These are phyloP conservation scores for Thalassophryne amazonica DNA, from an alignment of 2,797 vertebrate species.

Conservation along the genomic window DNA sequence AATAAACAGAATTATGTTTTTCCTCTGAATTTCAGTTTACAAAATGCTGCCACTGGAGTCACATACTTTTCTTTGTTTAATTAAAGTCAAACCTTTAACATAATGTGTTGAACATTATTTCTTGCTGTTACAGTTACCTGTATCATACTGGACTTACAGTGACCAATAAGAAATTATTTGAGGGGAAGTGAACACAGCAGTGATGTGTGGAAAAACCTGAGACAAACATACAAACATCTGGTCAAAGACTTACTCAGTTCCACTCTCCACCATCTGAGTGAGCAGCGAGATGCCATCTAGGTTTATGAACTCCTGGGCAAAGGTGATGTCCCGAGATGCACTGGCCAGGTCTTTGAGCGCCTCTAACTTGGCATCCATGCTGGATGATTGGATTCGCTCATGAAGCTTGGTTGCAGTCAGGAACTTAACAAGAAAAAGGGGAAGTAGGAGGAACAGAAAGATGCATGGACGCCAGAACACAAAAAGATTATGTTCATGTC, in stretches of 20 bases:
- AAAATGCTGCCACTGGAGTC: too few relatives aligned
- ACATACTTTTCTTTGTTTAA: too few relatives aligned
- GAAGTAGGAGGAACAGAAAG: neutral
- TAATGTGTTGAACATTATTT: too few relatives aligned
- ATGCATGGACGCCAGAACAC: neutral
- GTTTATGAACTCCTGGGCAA: conserved; percentile 98
- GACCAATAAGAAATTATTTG: neutral
- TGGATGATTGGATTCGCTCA: conserved; percentile 94
- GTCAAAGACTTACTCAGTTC: conserved; percentile 88
- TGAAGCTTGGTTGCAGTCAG: conserved; percentile 91
- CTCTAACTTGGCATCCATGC: conserved; percentile 98
- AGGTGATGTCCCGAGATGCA: conserved; percentile 92
- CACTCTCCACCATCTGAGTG: conserved; percentile 97
- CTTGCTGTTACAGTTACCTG: neutral
- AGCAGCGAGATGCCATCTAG: conserved; percentile 95
- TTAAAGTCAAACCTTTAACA: too few relatives aligned
- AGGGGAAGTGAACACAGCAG: conserved; percentile 2
- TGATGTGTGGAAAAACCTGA: neutral
- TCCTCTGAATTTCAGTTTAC: too few relatives aligned
- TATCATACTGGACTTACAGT: neutral
- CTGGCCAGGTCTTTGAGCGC: conserved; percentile 93
- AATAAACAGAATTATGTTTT: too few relatives aligned
- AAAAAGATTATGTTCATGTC: too few relatives aligned
- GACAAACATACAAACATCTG: neutral
- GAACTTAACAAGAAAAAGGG: conserved; percentile 68